Evolutionary conservation across 1,140 invertebrate species (phyloP).

Genomic region (Drosophila insularis): DNA sequence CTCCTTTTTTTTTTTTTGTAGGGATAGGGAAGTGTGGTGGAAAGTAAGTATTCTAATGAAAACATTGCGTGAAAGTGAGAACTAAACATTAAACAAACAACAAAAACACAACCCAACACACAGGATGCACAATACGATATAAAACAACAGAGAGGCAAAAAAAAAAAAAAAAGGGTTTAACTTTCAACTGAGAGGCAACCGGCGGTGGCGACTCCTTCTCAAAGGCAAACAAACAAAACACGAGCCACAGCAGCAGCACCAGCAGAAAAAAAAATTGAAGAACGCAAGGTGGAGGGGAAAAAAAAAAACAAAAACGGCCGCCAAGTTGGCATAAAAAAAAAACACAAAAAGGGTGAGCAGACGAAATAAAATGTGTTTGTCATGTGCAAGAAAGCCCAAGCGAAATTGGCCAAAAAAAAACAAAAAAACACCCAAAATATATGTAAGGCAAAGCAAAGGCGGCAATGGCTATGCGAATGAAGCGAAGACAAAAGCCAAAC

Average conservation of each 20-base stretch:
- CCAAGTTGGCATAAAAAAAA: slow-evolving; percentile 34
- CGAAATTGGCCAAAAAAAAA: slow-evolving; percentile 14
- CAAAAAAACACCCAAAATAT: slow-evolving; percentile 14
- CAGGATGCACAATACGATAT: slow-evolving; percentile 10
- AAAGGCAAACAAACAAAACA: slow-evolving; percentile 62
- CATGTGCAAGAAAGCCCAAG: slow-evolving; percentile 37
- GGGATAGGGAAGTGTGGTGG: background rate
- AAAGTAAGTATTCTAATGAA: slow-evolving; percentile 66
- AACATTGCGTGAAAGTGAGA: slow-evolving; percentile 79
- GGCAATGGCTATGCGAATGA: slow-evolving; percentile 7
- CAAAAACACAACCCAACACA: slow-evolving; percentile 40
- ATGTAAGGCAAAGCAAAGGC: background rate
- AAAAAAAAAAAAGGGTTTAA: slow-evolving; percentile 66
- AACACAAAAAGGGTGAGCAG: slow-evolving; percentile 2
- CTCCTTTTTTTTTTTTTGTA: slow-evolving; percentile 8
- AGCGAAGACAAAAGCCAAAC: slow-evolving; percentile 14
- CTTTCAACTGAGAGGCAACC: slow-evolving; percentile 27
- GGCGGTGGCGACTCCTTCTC: slow-evolving; percentile 25
- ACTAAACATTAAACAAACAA: slow-evolving; percentile 75
- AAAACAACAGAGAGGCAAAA: slow-evolving; percentile 15
- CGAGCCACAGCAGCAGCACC: slow-evolving; percentile 36
- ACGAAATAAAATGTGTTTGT: slow-evolving; percentile 40
- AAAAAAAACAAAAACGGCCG: slow-evolving; percentile 16
- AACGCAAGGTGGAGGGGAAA: background rate
- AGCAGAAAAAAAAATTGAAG: slow-evolving; percentile 5